phyloP scores from a whole-genome alignment of 2,797 vertebrate genomes.

The Sarcophilus harrisii region DNA sequence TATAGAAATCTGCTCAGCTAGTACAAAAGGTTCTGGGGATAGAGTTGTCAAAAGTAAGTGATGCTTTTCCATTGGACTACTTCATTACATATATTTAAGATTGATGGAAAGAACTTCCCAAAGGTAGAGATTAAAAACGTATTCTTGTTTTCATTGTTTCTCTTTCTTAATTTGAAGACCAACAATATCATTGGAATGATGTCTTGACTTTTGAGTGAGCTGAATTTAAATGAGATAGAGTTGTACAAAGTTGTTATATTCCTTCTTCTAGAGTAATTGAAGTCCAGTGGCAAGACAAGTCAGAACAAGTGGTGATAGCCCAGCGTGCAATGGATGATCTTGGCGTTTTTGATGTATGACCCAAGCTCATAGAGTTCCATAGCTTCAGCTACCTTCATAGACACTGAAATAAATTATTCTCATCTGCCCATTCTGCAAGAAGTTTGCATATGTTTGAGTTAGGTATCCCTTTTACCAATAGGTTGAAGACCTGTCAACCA shows the following conservation, averaged over 20 bases:
- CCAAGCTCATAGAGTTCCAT: neutral
- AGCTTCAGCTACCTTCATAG: neutral
- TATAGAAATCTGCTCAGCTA: neutral
- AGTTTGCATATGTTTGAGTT: neutral
- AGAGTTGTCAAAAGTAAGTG: neutral
- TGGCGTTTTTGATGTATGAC: neutral
- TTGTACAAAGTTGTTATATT: neutral
- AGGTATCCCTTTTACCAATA: neutral
- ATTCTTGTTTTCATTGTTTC: neutral
- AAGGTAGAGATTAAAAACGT: neutral
- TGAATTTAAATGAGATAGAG: neutral
- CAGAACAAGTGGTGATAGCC: neutral
- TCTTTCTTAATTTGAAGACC: neutral
- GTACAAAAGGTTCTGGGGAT: neutral
- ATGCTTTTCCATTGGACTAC: neutral
- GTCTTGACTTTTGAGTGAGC: neutral
- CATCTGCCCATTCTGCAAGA: neutral
- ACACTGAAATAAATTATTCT: neutral
- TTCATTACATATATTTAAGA: neutral
- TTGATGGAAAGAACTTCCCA: neutral
- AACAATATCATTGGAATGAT: neutral
- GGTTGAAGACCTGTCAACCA: neutral
- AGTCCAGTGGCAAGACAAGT: neutral
- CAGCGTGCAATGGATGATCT: neutral
- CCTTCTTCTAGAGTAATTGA: neutral